phyloP scores from a whole-genome alignment of 1,140 invertebrate species.

The Drosophila sechellia region DNA sequence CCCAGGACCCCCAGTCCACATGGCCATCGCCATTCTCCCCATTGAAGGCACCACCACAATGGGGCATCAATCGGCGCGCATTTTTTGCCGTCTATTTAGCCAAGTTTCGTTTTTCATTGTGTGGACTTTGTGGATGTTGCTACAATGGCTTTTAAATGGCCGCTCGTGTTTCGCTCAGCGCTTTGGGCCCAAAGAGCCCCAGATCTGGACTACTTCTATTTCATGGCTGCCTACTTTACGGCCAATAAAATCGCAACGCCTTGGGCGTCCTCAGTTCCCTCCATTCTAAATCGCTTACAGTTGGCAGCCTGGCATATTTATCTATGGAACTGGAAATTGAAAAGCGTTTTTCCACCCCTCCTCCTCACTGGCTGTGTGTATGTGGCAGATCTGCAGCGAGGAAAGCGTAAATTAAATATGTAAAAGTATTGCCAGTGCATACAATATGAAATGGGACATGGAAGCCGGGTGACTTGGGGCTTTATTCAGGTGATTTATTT shows the following conservation, averaged over 20 bases:
- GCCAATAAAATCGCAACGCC: conserved; percentile 80
- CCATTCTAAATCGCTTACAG: conserved; percentile 56
- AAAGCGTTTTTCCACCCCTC: conserved; percentile 44
- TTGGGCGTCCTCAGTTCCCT: conserved; percentile 36
- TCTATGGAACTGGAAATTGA: conserved; percentile 77
- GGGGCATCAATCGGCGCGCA: conserved; percentile 68
- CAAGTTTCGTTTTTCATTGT: conserved; percentile 81
- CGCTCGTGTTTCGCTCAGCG: conserved; percentile 44
- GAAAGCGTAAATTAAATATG: conserved; percentile 77
- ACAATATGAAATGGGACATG: conserved; percentile 18
- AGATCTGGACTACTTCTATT: conserved; percentile 55
- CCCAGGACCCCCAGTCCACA: conserved; percentile 12
- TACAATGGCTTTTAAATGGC: conserved; percentile 78
- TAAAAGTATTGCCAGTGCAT: conserved; percentile 38
- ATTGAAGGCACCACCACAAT: conserved; percentile 44
- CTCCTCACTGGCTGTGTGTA: background rate
- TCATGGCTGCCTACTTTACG: conserved; percentile 77
- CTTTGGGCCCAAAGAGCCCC: conserved; percentile 4
- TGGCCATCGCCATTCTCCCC: background rate
- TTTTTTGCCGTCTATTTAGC: conserved; percentile 76
- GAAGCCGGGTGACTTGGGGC: conserved; percentile 31
- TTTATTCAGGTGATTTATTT: conserved; percentile 70
- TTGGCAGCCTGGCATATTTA: conserved; percentile 72
- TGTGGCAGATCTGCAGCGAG: conserved; percentile 36
- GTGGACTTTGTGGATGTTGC: conserved; percentile 63